Base-by-base conservation (phyloP, 2,888 invertebrate genomes). In the Drosophila pegasa region DNA sequence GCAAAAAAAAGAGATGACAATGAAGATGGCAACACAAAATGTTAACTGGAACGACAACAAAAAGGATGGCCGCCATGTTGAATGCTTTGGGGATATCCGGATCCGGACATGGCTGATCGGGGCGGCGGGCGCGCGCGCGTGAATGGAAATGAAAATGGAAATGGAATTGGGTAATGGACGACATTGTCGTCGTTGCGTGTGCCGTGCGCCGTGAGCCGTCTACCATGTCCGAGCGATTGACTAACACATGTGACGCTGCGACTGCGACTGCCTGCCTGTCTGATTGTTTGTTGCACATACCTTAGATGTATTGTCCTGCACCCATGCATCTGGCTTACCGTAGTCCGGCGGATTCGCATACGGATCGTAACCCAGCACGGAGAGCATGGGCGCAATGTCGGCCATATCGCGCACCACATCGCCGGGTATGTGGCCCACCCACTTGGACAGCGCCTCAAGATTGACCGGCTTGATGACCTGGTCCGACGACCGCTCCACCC, bases 391-490 rank as follows among this genome's bases (percentile, higher is more conserved):
- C 75, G 98, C 98, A 87, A 98, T 95, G 86, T 96, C 95, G 16
- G 96, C 96, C 97, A 98, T 98, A 92, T 98, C 98, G 71, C 94
- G 94, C 73, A 98, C 95, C 68, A 99, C 98, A 93, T 99, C 98
- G 25, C 95, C 95, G 88, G 98, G 97, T 90, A 98, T 94, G 91
- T 96, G 94, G 63, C 97, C 97, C 79, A 97, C 97, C 98, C 97
- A 98, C 93, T 97, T 97, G 88, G 95, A 95, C 75, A 99, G 94
- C 50, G 99, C 99, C 93, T 99, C 99, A 90, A 97, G 94, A 93
- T 99, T 99, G 69, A 99, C 97, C 14, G 99, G 98, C 90, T 99
- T 98, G 92, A 99, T 98, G 87, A 99, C 98, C 94, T 99, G 99
- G 94, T 99, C 99, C 73, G 98, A 98, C 50, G 98, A 98, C 71